Conservation (phyloP, 2,888 invertebrate species). For the Tortricodes alternella region DNA sequence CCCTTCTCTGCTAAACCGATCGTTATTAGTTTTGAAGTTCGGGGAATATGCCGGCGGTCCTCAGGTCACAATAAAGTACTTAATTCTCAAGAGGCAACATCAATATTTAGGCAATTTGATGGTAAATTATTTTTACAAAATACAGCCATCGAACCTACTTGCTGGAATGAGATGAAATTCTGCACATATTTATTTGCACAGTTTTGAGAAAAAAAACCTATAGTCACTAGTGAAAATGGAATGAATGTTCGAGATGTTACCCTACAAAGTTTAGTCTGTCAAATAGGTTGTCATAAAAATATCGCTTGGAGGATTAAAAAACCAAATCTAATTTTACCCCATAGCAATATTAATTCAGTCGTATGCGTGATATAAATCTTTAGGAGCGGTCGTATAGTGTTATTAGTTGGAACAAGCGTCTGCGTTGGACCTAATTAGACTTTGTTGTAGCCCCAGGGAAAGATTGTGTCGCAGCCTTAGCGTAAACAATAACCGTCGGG, state of each 20-base stretch:
- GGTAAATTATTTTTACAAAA: too few species aligned
- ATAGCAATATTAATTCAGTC: not conserved
- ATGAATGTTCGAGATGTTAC: too few species aligned
- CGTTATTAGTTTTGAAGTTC: conserved; percentile 73
- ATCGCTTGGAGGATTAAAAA: too few species aligned
- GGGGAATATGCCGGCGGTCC: conserved; percentile 44
- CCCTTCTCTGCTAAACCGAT: conserved; percentile 64
- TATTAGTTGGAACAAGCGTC: conserved; percentile 7
- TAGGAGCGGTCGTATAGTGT: conserved; percentile 2
- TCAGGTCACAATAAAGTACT: conserved; percentile 2
- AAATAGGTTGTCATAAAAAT: too few species aligned
- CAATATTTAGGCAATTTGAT: too few species aligned
- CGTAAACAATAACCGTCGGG: conserved; percentile 13
- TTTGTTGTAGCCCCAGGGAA: conserved; percentile 26
- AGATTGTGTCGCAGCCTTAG: conserved; percentile 18
- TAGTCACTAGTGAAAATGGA: too few species aligned
- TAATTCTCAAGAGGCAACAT: conserved; percentile 13
- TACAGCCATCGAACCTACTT: too few species aligned
- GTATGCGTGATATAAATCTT: not conserved
- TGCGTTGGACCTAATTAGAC: conserved; percentile 26
- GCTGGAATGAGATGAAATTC: too few species aligned
- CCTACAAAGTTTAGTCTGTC: too few species aligned
- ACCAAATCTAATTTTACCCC: too few species aligned
- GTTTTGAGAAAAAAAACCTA: too few species aligned
- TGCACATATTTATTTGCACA: too few species aligned